Percentiles rank a stretch among this genome's conserved stretches.
These are phyloP conservation scores for Eretmocerus hayati DNA, from an alignment of 2,888 invertebrate species.

Conservation along the genomic window DNA sequence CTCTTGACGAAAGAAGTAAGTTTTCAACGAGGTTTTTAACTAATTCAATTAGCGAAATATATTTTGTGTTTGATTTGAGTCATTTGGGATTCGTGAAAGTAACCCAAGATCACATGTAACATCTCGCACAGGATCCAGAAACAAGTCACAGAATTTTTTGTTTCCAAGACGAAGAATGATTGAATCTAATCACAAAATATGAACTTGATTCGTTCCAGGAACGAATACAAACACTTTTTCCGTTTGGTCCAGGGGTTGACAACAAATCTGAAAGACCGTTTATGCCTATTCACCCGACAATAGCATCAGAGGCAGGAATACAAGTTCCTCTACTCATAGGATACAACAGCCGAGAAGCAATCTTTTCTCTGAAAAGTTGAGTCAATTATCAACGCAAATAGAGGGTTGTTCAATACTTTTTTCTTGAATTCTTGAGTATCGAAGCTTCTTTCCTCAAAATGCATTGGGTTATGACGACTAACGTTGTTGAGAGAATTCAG, in stretches of 20 bases:
- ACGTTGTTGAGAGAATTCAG: too few relatives aligned
- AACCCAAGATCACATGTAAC: too few relatives aligned
- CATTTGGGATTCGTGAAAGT: too few relatives aligned
- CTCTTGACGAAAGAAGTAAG: background rate
- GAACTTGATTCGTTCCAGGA: background rate
- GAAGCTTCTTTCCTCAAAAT: too few relatives aligned
- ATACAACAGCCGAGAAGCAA: slow-evolving; percentile 28
- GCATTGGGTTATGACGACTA: too few relatives aligned
- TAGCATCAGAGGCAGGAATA: slow-evolving; percentile 21
- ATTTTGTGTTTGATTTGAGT: background rate
- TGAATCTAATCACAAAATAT: too few relatives aligned
- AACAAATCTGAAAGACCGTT: slow-evolving; percentile 29
- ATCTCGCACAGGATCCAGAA: too few relatives aligned
- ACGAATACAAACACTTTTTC: background rate
- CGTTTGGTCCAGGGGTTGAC: slow-evolving; percentile 28
- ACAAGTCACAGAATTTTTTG: too few relatives aligned
- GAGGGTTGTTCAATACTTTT: background rate
- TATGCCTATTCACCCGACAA: slow-evolving; percentile 18
- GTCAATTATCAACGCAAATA: background rate
- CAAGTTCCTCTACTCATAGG: slow-evolving; percentile 34
- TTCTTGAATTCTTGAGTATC: too few relatives aligned
- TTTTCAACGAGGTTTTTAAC: background rate
- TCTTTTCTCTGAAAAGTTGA: slow-evolving; percentile 1
- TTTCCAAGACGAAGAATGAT: too few relatives aligned
- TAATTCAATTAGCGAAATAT: background rate